Conservation (phyloP, 2,797 vertebrate species). For the Ctenopoma kingsleyae region DNA sequence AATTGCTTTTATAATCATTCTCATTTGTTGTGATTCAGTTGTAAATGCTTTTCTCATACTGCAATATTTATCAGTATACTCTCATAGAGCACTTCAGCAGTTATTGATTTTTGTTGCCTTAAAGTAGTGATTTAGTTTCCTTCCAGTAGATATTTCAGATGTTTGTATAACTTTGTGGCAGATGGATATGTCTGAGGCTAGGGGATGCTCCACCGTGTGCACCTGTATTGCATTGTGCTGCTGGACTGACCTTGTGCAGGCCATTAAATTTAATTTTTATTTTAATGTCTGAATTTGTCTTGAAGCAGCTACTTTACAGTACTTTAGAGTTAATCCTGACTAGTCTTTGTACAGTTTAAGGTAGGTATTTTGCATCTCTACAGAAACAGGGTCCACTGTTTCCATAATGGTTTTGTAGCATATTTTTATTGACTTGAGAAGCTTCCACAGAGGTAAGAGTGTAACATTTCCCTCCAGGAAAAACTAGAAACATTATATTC, state of each 20-base stretch:
- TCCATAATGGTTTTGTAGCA: not conserved
- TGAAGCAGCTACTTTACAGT: not conserved
- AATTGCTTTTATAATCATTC: slow-evolving; percentile 31
- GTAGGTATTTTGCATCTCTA: not conserved
- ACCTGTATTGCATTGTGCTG: not conserved
- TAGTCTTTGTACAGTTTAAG: not conserved
- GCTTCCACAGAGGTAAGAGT: not conserved
- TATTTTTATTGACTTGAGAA: not conserved
- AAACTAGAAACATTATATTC: not conserved
- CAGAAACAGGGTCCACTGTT: not conserved
- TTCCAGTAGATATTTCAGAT: not conserved
- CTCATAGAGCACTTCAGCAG: slow-evolving; percentile 40
- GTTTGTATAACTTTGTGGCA: slow-evolving; percentile 10
- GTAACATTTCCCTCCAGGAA: not conserved
- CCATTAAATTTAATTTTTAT: not conserved
- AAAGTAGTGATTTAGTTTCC: slow-evolving; percentile 9
- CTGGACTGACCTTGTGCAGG: not conserved
- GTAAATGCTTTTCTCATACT: slow-evolving; percentile 45
- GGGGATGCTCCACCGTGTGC: not conserved
- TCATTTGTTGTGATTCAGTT: slow-evolving; percentile 72
- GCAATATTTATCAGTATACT: slow-evolving; percentile 30
- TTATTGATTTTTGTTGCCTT: slow-evolving; percentile 27
- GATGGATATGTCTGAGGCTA: not conserved
- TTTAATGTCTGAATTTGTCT: not conserved
- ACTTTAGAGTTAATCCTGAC: not conserved